Evolutionary conservation across 2,113 vertebrate genomes (phyloP), one percentile per base, ranked within the genome.

Genomic region (Todiramphus chloris): DNA sequence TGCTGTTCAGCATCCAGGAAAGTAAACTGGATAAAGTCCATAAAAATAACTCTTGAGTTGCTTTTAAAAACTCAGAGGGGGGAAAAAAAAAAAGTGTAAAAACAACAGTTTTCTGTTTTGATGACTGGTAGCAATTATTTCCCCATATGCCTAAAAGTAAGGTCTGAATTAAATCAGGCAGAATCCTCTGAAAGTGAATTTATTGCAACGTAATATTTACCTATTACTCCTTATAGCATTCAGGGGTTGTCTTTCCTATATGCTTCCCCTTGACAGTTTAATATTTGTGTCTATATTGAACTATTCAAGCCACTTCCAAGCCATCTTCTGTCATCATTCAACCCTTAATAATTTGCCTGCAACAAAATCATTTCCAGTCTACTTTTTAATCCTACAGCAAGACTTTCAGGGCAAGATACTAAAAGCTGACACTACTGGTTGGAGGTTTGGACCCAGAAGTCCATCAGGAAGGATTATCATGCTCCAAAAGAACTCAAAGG

Each of bases 231-330:
- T 75, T 27, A 21, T 0, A 62, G 24, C n/a, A 43, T 13, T 37
- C 53, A 41, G 53, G 53, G 48, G 64, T 16, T 90, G 56, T 82
- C 87, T 94, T n/a, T 85, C 91, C 59, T 60, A 33, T 11, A 60
- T 1, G 17, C 66, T 79, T 93, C 27, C 74, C 70, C 69, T 51
- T 84, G 58, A 68, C 89, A 92, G 53, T 83, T 90, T 63, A 96
- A 95, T 92, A 90, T 86, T 90, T 90, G 46, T 55, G 50, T 30
- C 62, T 60, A 3, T 68, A 79, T 93, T 75, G 93, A 93, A 79
- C 70, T 63, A 72, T 50, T 88, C 12, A 3, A 25, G 3, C n/a
- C 37, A 66, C 50, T 91, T 87, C 70, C 62, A 78, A 63, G 46
- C 23, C 35, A 76, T 64, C 23, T 73, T 50, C 78, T 90, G 30